phyloP scores from a whole-genome alignment of 2,888 invertebrate species.

The Trichopria drosophilae region DNA sequence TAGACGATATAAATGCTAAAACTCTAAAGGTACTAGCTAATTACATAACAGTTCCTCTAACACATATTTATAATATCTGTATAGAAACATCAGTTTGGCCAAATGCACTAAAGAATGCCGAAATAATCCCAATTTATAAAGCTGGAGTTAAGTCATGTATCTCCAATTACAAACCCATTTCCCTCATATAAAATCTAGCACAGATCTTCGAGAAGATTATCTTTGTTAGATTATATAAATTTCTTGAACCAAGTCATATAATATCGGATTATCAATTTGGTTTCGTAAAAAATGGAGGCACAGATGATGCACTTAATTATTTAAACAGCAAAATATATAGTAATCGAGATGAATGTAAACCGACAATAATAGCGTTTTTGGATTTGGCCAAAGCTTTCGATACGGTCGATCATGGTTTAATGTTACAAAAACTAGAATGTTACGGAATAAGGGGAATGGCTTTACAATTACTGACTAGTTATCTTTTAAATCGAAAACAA shows the following conservation, averaged over 20 bases:
- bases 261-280: too few relatives aligned
- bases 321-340: too few relatives aligned
- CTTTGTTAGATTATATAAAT: too few relatives aligned
- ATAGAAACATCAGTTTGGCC: conserved; percentile 7
- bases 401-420: conserved; percentile 6
- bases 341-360: too few relatives aligned
- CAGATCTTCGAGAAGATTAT: too few relatives aligned
- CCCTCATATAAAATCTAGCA: too few relatives aligned
- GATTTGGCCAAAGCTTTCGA: conserved; percentile 16
- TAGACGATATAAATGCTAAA: conserved; percentile 7
- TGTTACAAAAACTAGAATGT: conserved; percentile 4
- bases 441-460: conserved; percentile 3
- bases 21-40: conserved; percentile 1
- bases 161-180: too few relatives aligned
- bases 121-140: conserved; percentile 28
- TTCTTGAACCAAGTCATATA: too few relatives aligned
- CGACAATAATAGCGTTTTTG: too few relatives aligned
- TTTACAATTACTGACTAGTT: conserved; percentile 2
- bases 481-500: conserved; percentile 4
- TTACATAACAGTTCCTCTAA: background rate
- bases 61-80: conserved; percentile 4
- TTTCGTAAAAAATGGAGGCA: too few relatives aligned
- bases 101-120: conserved; percentile 1
- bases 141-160: conserved; percentile 21
- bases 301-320: too few relatives aligned